Base-by-base conservation (phyloP, 2,113 vertebrate genomes). In the Chloropsis cyanopogon region DNA sequence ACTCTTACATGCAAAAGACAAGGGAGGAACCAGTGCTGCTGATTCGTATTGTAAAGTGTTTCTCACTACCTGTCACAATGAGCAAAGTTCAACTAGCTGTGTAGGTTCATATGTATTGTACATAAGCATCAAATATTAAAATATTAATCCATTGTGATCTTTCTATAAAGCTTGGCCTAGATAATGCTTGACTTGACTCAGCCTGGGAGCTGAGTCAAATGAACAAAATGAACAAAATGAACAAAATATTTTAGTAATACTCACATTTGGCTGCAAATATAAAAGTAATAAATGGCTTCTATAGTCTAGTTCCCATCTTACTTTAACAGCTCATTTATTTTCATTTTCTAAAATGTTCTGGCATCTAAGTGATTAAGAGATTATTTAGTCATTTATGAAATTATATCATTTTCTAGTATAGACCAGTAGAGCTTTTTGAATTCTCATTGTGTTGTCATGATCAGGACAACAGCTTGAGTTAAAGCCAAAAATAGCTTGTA, bases 381-480 rank as follows among this genome's bases (percentile, higher is more conserved):
- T 93, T 97, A 94, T 64, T 96, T 95, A 39, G 63, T 94, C 89
- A 95, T 94, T 96, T 37, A 95, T 94, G 60, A 94, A 92, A 93
- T 68, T 4, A 54, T 91, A 15, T n/a, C 1, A 39, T 92, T 97
- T 96, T 91, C 47, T 76, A 77, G 69, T 82, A 75, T 76, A 92
- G 52, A 82, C 80, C 82, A 96, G 89, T 93, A 71, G 42, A 75
- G 49, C 75, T 96, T 96, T 96, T 83, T 88, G 76, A 83, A 85
- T 97, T 95, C 85, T 95, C 52, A 9, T 85, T 95, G 73, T 93
- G 31, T 95, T 96, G 35, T 64, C 95, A 49, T 42, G 42, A 84
- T 96, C 80, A 96, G 83, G 90, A 95, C 71, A 97, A 96, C 84
- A 96, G 37, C 90, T 97, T 97, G 96, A 97, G 73, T 92, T 83